A percentile compares a stretch with the other conserved stretches of the same genome.
Conservation (phyloP, 2,113 vertebrate species). For the Ctenomys sociabilis region DNA sequence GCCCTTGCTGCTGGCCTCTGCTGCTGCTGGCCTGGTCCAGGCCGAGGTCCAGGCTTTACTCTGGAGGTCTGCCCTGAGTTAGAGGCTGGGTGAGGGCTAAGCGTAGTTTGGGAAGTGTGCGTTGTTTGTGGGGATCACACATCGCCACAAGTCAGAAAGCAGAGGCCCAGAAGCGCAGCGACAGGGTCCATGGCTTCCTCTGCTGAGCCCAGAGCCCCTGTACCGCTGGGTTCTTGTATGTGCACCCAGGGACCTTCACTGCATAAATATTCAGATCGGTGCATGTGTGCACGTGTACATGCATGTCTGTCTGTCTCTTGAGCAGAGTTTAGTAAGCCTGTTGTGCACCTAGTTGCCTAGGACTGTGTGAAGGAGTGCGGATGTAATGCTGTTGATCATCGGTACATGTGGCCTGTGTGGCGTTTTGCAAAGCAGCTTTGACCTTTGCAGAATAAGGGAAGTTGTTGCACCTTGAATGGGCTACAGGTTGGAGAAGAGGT, state of each 20-base stretch:
- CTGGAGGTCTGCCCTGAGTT: background rate
- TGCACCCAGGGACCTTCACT: background rate
- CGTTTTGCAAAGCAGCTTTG: background rate
- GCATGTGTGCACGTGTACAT: background rate
- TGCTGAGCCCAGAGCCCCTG: background rate
- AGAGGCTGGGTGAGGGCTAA: background rate
- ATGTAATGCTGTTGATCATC: background rate
- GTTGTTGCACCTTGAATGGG: background rate
- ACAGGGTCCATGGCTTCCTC: background rate
- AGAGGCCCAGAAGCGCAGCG: background rate
- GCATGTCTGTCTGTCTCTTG: too few species aligned
- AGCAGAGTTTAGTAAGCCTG: background rate
- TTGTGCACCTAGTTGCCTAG: background rate
- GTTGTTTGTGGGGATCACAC: background rate
- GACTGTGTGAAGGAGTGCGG: background rate
- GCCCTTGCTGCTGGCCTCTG: background rate
- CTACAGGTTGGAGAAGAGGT: background rate
- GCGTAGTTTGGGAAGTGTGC: background rate
- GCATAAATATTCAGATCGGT: background rate
- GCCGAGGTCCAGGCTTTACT: background rate
- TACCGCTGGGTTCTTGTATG: background rate
- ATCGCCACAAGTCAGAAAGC: background rate
- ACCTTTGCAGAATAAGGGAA: slow-evolving; percentile 38
- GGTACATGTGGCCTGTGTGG: background rate
- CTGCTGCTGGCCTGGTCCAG: background rate